Evolutionary conservation across 53 echinoderm and acorn worm genomes (phyloP).

Genomic region (Pentamera pediparva): DNA sequence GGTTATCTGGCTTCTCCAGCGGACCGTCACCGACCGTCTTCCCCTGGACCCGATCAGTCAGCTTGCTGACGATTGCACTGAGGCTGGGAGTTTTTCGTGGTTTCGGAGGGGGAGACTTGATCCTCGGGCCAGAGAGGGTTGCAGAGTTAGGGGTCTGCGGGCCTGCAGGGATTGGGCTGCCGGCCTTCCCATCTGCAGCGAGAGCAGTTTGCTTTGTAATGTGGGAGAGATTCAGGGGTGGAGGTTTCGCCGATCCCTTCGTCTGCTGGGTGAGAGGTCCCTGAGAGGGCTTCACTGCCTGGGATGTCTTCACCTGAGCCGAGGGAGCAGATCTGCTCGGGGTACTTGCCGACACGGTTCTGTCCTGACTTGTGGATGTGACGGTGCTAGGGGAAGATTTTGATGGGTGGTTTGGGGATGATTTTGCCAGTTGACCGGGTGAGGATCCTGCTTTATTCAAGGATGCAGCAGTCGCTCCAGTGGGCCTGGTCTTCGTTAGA

Average conservation of each 20-base stretch:
- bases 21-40: slow-evolving; percentile 16
- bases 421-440: neutral
- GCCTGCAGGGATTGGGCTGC: slow-evolving; percentile 5
- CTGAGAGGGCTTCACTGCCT: slow-evolving; percentile 4
- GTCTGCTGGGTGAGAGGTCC: neutral
- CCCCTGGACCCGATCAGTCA: slow-evolving; percentile 30
- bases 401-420: neutral
- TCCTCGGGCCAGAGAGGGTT: slow-evolving; percentile 55
- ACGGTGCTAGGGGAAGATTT: neutral
- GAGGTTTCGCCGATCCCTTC: neutral
- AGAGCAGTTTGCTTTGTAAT: neutral
- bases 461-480: neutral
- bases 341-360: neutral
- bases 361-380: neutral
- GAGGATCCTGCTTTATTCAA: slow-evolving; percentile 8
- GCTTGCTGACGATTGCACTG: slow-evolving; percentile 57
- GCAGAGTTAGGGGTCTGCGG: slow-evolving; percentile 38
- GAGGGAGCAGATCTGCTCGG: neutral
- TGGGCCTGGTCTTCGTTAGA: neutral
- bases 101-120: slow-evolving; percentile 24
- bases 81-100: slow-evolving; percentile 40
- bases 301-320: neutral
- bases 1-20: neutral
- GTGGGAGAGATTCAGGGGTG: slow-evolving; percentile 1
- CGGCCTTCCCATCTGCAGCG: neutral